Base-by-base conservation (phyloP, 2,888 invertebrate genomes). In the Hemicrepidius hirtus region DNA sequence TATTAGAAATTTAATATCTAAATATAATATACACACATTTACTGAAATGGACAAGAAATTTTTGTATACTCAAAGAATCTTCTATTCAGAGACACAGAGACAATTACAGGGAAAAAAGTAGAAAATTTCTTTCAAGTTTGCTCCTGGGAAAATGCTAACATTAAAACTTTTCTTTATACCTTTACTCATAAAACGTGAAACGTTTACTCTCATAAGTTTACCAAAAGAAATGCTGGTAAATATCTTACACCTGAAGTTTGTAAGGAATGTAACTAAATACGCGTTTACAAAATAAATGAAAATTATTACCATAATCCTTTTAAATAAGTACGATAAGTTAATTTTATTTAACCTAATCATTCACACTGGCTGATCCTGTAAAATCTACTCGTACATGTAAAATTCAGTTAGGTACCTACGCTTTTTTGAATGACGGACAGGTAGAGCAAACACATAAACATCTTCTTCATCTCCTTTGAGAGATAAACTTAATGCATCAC, bases 141-240 rank as follows among this genome's bases (percentile, higher is more conserved):
- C 53, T 57, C 66, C 18, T 18, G 44, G 50, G 50, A 28, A 18
- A 44, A 50, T 12, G 50, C 16, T 21, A 37, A 53, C 55, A 57
- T 66, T 66, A 41, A 66, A 66, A 66, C 57, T 66, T 66, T 66
- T 32, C 57, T 66, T 37, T 41, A 28, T 55, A 55, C 66, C 57
- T 28, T 24, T 57, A 32, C 2, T 20, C 37, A n/a, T 37, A 18
- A 55, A 55, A 41, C 57, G 55, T 16, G 28, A 13, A 44, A 57
- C 66, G 57, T 44, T 66, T 44, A 66, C 57, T 66, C 57, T 37
- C 55, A 41, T 66, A 57, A 66, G 57, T 66, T 41, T 55, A 66
- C 37, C 53, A 28, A 57, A 24, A 40, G 35, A 55, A 66, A 64
- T 66, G 57, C 57, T 66, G 66, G 57, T 57, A 57, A 44, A 57